Evolutionary conservation across 2,888 invertebrate species (phyloP).

Genomic region (Lithophane semibrunnea): DNA sequence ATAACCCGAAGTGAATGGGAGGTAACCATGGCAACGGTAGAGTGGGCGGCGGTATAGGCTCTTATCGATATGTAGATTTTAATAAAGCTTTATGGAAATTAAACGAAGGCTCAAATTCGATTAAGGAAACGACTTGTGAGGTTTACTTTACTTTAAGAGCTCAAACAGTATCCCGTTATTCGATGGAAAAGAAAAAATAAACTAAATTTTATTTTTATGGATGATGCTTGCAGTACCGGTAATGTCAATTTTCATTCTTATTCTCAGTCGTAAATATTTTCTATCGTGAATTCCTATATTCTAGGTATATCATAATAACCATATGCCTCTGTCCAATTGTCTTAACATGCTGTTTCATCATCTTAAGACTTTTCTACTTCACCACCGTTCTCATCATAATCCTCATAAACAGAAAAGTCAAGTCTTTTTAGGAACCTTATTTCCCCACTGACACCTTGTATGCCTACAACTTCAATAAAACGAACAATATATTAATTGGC

Average conservation of each 20-base stretch:
- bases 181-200: slow-evolving; percentile 3
- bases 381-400: background rate
- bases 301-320: background rate
- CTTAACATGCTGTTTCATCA: background rate
- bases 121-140: slow-evolving; percentile 53
- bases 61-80: slow-evolving; percentile 60
- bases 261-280: background rate
- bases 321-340: background rate
- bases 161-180: slow-evolving; percentile 27
- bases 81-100: slow-evolving; percentile 54
- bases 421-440: background rate
- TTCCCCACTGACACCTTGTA: background rate
- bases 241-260: background rate
- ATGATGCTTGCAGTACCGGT: background rate
- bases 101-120: slow-evolving; percentile 48
- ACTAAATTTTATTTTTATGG: background rate
- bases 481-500: background rate
- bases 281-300: background rate
- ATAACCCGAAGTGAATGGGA: slow-evolving; percentile 70
- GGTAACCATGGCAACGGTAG: slow-evolving; percentile 68
- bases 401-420: background rate
- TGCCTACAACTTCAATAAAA: background rate
- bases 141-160: slow-evolving; percentile 35
- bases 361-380: background rate
- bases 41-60: slow-evolving; percentile 56